Percentiles rank a stretch among this genome's conserved stretches.
Conservation (phyloP, 2,797 vertebrate species). For the Diglossa cyanea region DNA sequence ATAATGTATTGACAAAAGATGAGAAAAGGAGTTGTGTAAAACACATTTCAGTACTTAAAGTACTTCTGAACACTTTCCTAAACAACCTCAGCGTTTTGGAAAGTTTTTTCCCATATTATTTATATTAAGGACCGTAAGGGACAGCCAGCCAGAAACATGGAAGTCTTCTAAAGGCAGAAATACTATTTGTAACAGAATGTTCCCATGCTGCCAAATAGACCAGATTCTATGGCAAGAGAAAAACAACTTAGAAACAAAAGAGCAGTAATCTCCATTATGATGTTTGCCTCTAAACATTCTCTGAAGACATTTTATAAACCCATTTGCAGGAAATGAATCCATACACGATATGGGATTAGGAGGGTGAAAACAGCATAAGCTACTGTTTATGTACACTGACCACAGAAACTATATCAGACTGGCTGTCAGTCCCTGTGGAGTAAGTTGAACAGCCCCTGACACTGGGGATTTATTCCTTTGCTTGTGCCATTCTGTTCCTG, state of each 20-base stretch:
- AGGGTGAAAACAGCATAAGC: neutral
- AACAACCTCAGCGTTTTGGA: neutral
- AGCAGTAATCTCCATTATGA: neutral
- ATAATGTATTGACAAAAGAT: neutral
- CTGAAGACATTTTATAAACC: conserved; percentile 3
- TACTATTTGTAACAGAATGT: conserved; percentile 8
- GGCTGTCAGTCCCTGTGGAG: neutral
- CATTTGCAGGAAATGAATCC: conserved; percentile 37
- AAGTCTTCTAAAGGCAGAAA: neutral
- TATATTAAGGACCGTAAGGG: neutral
- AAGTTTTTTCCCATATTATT: neutral
- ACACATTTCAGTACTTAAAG: neutral
- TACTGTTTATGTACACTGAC: conserved; percentile 34
- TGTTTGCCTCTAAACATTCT: conserved; percentile 13
- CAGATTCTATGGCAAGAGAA: neutral
- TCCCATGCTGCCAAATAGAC: neutral
- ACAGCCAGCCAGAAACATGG: neutral
- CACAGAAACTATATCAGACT: conserved; percentile 6
- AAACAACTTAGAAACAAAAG: neutral
- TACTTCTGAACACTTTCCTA: neutral
- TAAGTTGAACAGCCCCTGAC: neutral
- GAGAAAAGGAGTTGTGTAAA: neutral
- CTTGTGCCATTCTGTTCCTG: neutral
- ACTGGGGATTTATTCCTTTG: neutral
- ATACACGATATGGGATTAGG: neutral